Evolutionary conservation across 1,140 invertebrate genomes (phyloP), one percentile per base, ranked within the genome.

Genomic region (Orchestia grillus): DNA sequence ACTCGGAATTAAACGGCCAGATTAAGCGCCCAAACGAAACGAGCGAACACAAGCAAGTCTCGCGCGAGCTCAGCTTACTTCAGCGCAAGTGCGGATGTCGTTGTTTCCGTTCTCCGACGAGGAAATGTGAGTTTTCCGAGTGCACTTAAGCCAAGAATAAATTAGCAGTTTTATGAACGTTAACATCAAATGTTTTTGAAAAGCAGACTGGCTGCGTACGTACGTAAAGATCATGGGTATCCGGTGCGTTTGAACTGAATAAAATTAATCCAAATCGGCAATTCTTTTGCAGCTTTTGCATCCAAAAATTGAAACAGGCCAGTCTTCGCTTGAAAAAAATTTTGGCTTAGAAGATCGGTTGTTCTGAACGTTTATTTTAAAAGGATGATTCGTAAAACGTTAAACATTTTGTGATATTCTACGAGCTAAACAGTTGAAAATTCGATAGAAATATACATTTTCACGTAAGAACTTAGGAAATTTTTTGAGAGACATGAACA

Each of bases 1-100:
- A 94, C 92, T 94, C 92, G 36, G 44, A 94, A 94, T 94, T 94
- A 94, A 94, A 94, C 92, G 92, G 19, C 92, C 92, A 45, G 92
- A 94, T 94, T 94, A 94, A 94, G 44, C 92, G 43, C 43, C 44
- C 41, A 94, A 94, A 94, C 47, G 92, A 94, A 94, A 94, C 88
- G 41, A 91, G 88, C 62, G 62, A 77, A 77, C 62, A 36, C 15
- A 28, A 77, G 62, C 62, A 77, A 77, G 62, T 77, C 62, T 77
- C 36, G 62, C 62, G 62, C 62, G 62, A 28, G 62, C 36, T 77
- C 62, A 77, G 62, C 62, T 77, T 77, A 77, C 62, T 77, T 77
- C 62, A 77, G 62, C 28, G 28, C 62, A 15, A 77, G 62, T 77
- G 62, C 62, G 62, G 62, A 77, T 77, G 62, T 77, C 62, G 62